Base-by-base conservation (phyloP, 2,797 vertebrate genomes). In the Falco cherrug region DNA sequence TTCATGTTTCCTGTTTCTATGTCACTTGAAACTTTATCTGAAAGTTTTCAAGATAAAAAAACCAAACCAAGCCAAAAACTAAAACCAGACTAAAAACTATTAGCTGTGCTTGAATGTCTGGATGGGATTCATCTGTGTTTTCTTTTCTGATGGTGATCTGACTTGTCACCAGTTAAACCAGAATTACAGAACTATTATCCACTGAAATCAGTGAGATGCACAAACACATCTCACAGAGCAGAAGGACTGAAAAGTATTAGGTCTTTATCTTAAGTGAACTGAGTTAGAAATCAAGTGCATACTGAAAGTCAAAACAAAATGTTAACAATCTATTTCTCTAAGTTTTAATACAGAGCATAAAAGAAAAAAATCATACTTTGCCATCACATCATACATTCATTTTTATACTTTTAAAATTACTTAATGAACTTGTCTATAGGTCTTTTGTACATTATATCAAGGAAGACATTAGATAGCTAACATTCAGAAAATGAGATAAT, bases 141-240 rank as follows among this genome's bases (percentile, higher is more conserved):
- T 80, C 28, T 29, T 75, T 94, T 95, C 94, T 89, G 84, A 88
- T 92, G 79, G 18, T 85, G 50, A 85, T 91, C 82, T 94, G 69
- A 85, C 35, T 85, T 94, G 87, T 87, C 76, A 93, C 28, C 57
- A 56, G 53, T 71, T 82, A 87, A 81, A 80, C 59, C 43, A 94
- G 86, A 97, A 90, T 87, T 97, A 71, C 63, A 65, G 39, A 96
- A 71, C 68, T 87, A 56, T 53, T 95, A 22, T 85, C 77, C 31
- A 80, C 63, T 16, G 63, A 50, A 56, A 86, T 81, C 64, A 89
- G 14, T 48, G 35, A 81, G 63, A 73, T 63, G 84, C 50, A 68
- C 77, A 87, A 69, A 90, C 67, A 75, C 11, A 94, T n/a, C 63
- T 95, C 60, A 95, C 33, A 47, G 45, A 67, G 21, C 35, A 77